A percentile compares a stretch with the other conserved stretches of the same genome.
phyloP scores from a whole-genome alignment of 2,888 invertebrate species.

The Apodemia mormo region DNA sequence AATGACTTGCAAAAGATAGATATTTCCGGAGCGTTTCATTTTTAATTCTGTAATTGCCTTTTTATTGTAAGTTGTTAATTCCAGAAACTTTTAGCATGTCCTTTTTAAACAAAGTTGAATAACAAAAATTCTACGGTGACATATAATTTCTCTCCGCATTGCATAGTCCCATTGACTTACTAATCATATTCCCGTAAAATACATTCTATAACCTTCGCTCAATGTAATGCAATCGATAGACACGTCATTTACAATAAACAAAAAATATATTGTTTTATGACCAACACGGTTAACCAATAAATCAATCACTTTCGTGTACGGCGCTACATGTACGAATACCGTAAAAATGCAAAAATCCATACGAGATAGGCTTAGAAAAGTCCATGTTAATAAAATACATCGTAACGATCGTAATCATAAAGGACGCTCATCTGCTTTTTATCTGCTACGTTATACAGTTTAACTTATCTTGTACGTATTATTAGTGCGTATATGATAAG shows the following conservation, averaged over 20 bases:
- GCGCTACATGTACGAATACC: background rate
- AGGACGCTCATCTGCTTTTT: background rate
- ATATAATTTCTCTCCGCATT: too few species aligned
- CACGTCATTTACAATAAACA: background rate
- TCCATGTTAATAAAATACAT: background rate
- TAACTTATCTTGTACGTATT: background rate
- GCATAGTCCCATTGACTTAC: too few species aligned
- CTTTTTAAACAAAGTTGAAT: too few species aligned
- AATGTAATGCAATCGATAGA: too few species aligned
- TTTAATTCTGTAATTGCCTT: too few species aligned
- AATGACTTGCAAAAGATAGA: too few species aligned
- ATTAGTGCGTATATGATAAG: background rate
- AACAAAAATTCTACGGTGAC: too few species aligned
- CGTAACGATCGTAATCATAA: background rate
- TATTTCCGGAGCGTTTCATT: too few species aligned
- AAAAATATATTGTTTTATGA: background rate
- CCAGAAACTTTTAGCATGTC: too few species aligned
- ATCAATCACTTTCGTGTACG: background rate
- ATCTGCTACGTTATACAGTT: background rate
- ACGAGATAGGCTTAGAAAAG: background rate
- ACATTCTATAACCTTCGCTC: too few species aligned
- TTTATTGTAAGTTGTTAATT: too few species aligned
- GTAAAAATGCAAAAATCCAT: background rate
- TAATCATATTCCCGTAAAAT: too few species aligned
- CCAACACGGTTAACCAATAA: background rate